Percentiles rank a stretch among this genome's conserved stretches.
phyloP scores from a whole-genome alignment of 2,888 invertebrate genomes.

The Hypena proboscidalis region DNA sequence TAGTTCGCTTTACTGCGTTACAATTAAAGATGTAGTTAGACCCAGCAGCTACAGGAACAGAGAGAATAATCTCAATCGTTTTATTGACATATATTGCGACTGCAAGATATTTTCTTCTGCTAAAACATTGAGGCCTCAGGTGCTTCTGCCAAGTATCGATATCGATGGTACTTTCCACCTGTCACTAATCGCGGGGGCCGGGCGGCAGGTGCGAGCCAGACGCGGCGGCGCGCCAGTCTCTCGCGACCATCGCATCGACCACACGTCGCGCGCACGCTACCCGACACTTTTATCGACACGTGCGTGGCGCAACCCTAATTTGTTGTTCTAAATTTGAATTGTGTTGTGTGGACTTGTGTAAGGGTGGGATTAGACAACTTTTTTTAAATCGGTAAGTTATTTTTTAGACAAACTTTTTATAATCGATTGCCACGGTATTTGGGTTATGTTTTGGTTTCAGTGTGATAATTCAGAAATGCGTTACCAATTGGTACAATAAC shows the following conservation, averaged over 20 bases:
- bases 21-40: too few species aligned
- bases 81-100: too few species aligned
- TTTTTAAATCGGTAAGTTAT: constrained; percentile 48
- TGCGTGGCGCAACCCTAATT: constrained; percentile 78
- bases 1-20: too few species aligned
- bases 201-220: constrained; percentile 79
- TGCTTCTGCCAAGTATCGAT: constrained; percentile 60
- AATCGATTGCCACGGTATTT: constrained; percentile 43
- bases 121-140: too few species aligned
- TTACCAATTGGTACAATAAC: constrained; percentile 59
- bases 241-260: constrained; percentile 69
- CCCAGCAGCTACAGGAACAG: too few species aligned
- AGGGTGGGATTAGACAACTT: constrained; percentile 47
- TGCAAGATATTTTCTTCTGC: too few species aligned
- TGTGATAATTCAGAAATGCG: constrained; percentile 59
- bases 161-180: constrained; percentile 71
- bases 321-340: constrained; percentile 68
- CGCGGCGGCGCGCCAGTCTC: constrained; percentile 82
- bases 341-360: constrained; percentile 71
- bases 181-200: constrained; percentile 72
- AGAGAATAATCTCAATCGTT: too few species aligned
- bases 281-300: constrained; percentile 64
- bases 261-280: constrained; percentile 65
- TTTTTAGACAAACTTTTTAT: background rate
- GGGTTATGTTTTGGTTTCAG: constrained; percentile 67